A percentile compares a stretch with the other conserved stretches of the same genome.
These are phyloP conservation scores for Palloptera scutellata DNA, from an alignment of 2,888 invertebrate species.

Conservation along the genomic window DNA sequence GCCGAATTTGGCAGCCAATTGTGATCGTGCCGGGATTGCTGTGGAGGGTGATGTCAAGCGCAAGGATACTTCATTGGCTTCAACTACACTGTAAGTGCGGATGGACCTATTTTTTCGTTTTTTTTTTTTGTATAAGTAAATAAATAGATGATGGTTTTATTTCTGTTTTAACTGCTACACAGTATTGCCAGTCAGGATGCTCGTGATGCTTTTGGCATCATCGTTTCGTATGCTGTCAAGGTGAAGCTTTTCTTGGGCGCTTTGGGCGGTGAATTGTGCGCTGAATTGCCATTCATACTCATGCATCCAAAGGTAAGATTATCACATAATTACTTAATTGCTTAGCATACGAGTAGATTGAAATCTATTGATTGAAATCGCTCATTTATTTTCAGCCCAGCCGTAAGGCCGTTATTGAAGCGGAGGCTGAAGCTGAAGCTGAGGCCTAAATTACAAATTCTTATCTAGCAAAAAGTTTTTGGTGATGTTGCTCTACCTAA, in stretches of 20 bases:
- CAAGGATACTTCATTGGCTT: conserved; percentile 86
- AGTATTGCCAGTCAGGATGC: conserved; percentile 80
- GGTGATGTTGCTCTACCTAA: conserved; percentile 23
- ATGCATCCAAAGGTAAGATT: conserved; percentile 84
- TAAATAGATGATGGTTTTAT: conserved; percentile 5
- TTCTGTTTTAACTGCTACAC: conserved; percentile 38
- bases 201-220: conserved; percentile 92
- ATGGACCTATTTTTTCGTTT: neutral
- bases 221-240: conserved; percentile 94
- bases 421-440: conserved; percentile 46
- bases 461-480: conserved; percentile 13
- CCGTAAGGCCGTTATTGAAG: conserved; percentile 48
- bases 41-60: conserved; percentile 89
- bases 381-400: conserved; percentile 46
- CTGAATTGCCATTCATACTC: conserved; percentile 89
- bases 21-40: conserved; percentile 88
- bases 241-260: conserved; percentile 93
- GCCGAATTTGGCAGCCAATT: conserved; percentile 79
- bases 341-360: conserved; percentile 9
- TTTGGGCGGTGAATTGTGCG: conserved; percentile 89
- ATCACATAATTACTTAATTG: neutral
- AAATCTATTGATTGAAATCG: neutral
- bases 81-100: conserved; percentile 82
- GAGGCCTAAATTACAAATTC: conserved; percentile 38
- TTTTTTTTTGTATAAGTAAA: conserved; percentile 5